phyloP scores from a whole-genome alignment of 2,113 vertebrate species.

The Peromyscus californicus region DNA sequence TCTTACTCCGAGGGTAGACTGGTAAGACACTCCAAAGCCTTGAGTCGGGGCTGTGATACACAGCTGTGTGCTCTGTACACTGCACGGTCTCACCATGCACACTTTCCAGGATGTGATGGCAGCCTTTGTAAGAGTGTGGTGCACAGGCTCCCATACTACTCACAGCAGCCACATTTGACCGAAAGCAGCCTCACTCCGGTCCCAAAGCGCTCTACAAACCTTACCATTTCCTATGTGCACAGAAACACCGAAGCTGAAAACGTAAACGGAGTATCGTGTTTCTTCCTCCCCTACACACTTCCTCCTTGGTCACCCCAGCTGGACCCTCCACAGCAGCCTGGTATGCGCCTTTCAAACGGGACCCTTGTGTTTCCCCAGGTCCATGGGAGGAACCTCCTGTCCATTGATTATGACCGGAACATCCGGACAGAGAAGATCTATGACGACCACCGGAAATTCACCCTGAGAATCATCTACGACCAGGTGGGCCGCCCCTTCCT shows the following conservation, averaged over 20 bases:
- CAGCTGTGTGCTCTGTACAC: not conserved
- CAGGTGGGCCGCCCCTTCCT: slow-evolving; percentile 96
- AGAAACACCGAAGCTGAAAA: not conserved
- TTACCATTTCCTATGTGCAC: not conserved
- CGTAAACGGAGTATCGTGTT: not conserved
- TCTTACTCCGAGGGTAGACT: not conserved
- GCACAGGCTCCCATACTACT: not conserved
- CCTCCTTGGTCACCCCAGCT: not conserved
- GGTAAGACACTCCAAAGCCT: not conserved
- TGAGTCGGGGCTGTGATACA: not conserved
- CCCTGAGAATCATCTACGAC: slow-evolving; percentile 97
- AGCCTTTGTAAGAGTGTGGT: not conserved
- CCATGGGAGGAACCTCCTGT: slow-evolving; percentile 96
- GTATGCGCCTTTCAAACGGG: no score
- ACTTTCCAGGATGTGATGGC: no score
- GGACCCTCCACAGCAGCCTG: rapidly evolving
- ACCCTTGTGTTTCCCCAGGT: slow-evolving; percentile 88
- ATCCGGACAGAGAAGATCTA: slow-evolving; percentile 99
- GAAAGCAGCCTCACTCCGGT: not conserved
- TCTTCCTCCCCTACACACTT: not conserved
- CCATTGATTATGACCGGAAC: slow-evolving; percentile 98
- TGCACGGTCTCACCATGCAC: not conserved
- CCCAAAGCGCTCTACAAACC: not conserved
- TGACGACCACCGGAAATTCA: slow-evolving; percentile 98
- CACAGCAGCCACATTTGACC: not conserved